These are phyloP conservation scores for Scyliorhinus canicula DNA, from an alignment of 2,797 vertebrate genomes.

Conservation along the genomic window DNA sequence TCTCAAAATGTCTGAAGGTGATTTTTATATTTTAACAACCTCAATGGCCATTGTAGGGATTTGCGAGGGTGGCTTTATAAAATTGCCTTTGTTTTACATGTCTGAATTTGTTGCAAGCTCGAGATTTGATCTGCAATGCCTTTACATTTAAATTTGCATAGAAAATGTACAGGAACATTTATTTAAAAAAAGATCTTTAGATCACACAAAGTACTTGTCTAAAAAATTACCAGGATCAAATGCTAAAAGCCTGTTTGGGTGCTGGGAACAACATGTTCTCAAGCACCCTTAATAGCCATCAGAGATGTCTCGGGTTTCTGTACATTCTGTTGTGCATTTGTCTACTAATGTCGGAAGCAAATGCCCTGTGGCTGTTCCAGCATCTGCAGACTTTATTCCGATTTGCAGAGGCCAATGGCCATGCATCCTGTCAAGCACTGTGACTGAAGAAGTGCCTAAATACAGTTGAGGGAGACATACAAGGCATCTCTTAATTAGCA, in stretches of 20 bases:
- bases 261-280: constrained; percentile 52
- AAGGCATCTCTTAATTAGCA: constrained; percentile 38
- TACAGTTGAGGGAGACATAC: constrained; percentile 31
- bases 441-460: constrained; percentile 36
- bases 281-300: constrained; percentile 48
- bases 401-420: constrained; percentile 27
- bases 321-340: constrained; percentile 49
- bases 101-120: background rate
- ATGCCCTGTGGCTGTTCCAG: constrained; percentile 57
- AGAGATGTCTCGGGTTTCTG: constrained; percentile 49
- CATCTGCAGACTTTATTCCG: constrained; percentile 41
- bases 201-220: constrained; percentile 39
- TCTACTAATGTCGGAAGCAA: constrained; percentile 48
- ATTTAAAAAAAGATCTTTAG: constrained; percentile 32
- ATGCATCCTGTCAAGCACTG: constrained; percentile 35
- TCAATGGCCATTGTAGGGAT: background rate
- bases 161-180: constrained; percentile 18
- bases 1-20: background rate
- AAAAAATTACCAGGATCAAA: constrained; percentile 42
- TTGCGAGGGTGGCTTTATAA: background rate
- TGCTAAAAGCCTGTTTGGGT: constrained; percentile 51
- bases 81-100: background rate
- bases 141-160: constrained; percentile 23
- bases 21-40: background rate
- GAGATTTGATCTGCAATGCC: constrained; percentile 13